These are phyloP conservation scores for Rousettus leschenaultii DNA, from an alignment of 2,113 vertebrate genomes.

Conservation along the genomic window DNA sequence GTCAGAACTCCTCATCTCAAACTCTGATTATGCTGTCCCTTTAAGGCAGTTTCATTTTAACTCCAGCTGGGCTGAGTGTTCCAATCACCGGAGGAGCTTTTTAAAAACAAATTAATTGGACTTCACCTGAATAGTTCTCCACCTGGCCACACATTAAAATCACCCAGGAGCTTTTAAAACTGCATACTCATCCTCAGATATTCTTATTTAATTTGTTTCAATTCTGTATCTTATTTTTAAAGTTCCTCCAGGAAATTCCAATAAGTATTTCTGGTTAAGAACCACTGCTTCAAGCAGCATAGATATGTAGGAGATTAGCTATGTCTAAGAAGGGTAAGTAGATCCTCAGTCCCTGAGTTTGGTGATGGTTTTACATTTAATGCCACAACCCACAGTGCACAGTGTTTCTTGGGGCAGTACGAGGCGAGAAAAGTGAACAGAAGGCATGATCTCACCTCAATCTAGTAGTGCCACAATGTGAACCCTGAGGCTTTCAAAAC, in stretches of 20 bases:
- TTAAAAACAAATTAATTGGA: neutral
- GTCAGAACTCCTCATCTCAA: neutral
- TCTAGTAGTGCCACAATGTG: neutral
- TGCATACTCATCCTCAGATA: neutral
- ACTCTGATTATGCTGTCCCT: neutral
- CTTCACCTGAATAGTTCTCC: neutral
- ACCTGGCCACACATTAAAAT: neutral
- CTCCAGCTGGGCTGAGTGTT: neutral
- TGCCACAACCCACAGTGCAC: neutral
- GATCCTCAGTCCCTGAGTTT: neutral
- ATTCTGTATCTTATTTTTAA: neutral
- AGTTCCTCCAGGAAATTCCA: neutral
- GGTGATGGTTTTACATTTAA: neutral
- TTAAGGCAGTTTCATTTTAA: neutral
- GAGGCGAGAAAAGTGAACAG: neutral
- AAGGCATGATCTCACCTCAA: rapidly evolving
- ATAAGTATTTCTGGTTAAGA: neutral
- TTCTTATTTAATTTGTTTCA: neutral
- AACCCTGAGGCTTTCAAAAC: neutral
- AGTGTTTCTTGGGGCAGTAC: neutral
- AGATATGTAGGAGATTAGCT: neutral
- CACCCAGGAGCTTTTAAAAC: neutral
- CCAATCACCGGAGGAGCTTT: neutral
- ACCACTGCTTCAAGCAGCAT: neutral
- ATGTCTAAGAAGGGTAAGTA: neutral